Percentiles rank a stretch among this genome's conserved stretches.
Conservation (phyloP, 2,888 invertebrate species). For the Lobophora halterata region DNA sequence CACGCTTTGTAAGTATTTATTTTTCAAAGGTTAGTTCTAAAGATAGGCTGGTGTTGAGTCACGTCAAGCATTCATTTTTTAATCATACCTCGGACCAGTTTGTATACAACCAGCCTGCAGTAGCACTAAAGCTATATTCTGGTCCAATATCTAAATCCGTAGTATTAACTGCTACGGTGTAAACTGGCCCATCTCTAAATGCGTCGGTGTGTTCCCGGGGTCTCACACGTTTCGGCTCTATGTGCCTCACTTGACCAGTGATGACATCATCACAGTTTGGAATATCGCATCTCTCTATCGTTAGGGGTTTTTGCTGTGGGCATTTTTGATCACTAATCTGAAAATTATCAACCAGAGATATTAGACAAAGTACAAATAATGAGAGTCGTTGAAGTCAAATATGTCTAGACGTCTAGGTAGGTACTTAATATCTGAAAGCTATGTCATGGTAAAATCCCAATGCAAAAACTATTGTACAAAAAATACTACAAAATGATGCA, state of each 20-base stretch:
- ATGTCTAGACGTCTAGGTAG: too few relatives aligned
- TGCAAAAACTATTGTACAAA: too few relatives aligned
- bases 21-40: too few relatives aligned
- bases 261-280: constrained; percentile 50
- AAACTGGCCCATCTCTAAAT: constrained; percentile 66
- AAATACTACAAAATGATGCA: too few relatives aligned
- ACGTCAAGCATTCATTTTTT: not conserved
- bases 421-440: too few relatives aligned
- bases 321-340: constrained; percentile 71
- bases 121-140: constrained; percentile 61
- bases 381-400: too few relatives aligned
- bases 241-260: constrained; percentile 42
- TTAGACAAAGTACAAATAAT: too few relatives aligned
- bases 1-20: not conserved
- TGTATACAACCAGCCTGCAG: constrained; percentile 78
- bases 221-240: constrained; percentile 44
- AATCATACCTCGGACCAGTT: constrained; percentile 79
- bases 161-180: constrained; percentile 61
- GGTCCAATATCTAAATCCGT: constrained; percentile 61
- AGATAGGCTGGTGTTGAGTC: too few relatives aligned
- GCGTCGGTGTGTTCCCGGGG: constrained; percentile 56
- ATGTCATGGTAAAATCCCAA: too few relatives aligned
- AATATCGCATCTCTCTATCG: constrained; percentile 56
- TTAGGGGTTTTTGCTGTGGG: constrained; percentile 53
- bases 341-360: too few relatives aligned